phyloP scores from a whole-genome alignment of 2,888 invertebrate genomes.

The Polia nebulosa region DNA sequence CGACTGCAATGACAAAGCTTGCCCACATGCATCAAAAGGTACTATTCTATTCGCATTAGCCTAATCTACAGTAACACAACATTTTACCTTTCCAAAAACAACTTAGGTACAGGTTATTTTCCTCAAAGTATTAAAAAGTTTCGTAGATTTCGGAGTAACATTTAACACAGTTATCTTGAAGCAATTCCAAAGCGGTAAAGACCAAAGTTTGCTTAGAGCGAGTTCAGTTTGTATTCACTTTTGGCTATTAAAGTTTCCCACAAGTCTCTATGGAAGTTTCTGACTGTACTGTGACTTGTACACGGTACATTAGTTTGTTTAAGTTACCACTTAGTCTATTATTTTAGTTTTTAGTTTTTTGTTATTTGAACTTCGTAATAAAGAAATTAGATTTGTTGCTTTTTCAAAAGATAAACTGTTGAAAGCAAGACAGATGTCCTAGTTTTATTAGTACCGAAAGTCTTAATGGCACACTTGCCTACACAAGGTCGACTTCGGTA shows the following conservation, averaged over 20 bases:
- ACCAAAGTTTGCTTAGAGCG: conserved; percentile 41
- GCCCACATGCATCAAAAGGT: no score
- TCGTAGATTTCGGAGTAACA: conserved; percentile 16
- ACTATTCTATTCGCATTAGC: no score
- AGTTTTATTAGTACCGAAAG: neutral
- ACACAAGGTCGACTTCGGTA: neutral
- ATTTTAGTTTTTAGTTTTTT: conserved; percentile 12
- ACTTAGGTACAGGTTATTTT: conserved; percentile 4
- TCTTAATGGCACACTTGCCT: no score
- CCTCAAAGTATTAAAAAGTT: conserved; percentile 40
- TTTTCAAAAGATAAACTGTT: neutral
- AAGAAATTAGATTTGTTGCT: neutral
- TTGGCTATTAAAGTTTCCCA: conserved; percentile 53
- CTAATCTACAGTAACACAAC: no score
- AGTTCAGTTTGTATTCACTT: conserved; percentile 54
- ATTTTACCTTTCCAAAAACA: no score
- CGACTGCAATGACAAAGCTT: no score
- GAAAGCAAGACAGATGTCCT: neutral
- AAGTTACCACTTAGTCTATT: conserved; percentile 9
- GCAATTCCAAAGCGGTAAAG: conserved; percentile 45
- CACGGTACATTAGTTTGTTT: conserved; percentile 2
- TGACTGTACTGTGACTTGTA: conserved; percentile 9
- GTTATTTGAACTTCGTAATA: neutral
- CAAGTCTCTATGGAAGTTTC: conserved; percentile 25
- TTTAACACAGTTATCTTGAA: conserved; percentile 38